phyloP scores from a whole-genome alignment of 2,113 vertebrate species.

The Mustela nigripes region DNA sequence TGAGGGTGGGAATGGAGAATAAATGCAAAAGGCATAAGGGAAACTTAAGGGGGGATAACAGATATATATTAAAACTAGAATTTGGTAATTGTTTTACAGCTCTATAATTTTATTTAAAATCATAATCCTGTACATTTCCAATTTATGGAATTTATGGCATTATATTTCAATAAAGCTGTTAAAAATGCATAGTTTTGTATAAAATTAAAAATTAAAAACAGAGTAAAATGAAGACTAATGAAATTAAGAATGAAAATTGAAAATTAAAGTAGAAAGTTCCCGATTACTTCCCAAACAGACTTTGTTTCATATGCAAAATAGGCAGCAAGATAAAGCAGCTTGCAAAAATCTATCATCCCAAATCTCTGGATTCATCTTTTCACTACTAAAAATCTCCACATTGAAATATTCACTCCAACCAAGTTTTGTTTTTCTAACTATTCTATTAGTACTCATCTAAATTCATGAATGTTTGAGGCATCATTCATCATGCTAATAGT shows the following conservation, averaged over 20 bases:
- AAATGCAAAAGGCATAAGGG: neutral
- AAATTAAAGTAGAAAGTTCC: neutral
- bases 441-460: conserved; percentile 2
- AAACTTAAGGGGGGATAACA: neutral
- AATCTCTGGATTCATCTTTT: neutral
- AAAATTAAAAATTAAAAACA: neutral
- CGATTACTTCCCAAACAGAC: neutral
- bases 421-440: conserved; percentile 20
- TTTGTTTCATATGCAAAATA: neutral
- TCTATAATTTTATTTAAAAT: neutral
- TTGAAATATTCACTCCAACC: conserved; percentile 40
- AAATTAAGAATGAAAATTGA: neutral
- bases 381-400: neutral
- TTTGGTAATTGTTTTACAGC: neutral
- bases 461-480: conserved; percentile 4
- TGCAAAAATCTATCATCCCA: neutral
- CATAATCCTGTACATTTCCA: neutral
- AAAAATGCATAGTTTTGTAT: neutral
- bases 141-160: neutral
- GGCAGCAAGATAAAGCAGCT: neutral
- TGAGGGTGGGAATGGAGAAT: neutral
- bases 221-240: neutral
- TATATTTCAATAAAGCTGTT: neutral
- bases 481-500: conserved; percentile 25
- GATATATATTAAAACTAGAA: neutral